These are phyloP conservation scores for Vanessa atalanta DNA, from an alignment of 1,140 invertebrate genomes.

Conservation along the genomic window DNA sequence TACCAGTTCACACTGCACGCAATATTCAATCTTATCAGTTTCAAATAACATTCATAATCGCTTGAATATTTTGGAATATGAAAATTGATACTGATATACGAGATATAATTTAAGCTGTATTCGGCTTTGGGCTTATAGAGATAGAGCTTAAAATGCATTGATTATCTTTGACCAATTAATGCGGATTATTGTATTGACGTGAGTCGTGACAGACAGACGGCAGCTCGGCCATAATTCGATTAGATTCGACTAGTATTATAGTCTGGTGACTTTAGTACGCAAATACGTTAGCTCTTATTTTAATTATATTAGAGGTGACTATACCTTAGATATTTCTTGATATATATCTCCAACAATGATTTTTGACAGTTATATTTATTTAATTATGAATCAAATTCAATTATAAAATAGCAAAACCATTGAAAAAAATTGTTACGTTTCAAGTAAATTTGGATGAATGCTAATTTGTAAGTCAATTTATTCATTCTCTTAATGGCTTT, in stretches of 20 bases:
- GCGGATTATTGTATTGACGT: conserved; percentile 21
- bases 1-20: neutral
- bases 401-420: neutral
- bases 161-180: neutral
- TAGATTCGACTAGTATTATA: conserved; percentile 15
- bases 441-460: too few species aligned
- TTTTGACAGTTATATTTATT: conserved; percentile 3
- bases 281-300: neutral
- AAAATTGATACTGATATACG: conserved; percentile 1
- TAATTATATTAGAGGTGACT: neutral
- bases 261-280: conserved; percentile 4
- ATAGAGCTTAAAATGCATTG: neutral
- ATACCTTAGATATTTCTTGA: neutral
- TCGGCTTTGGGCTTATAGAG: neutral
- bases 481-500: too few species aligned
- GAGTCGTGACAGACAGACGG: conserved; percentile 19
- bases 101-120: neutral
- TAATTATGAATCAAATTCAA: neutral
- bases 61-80: neutral
- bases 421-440: neutral
- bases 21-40: neutral
- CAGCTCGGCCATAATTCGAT: conserved; percentile 20
- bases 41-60: neutral
- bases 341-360: neutral
- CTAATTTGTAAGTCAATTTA: too few species aligned